These are phyloP conservation scores for Pseudomyrmex cubaensis DNA, from an alignment of 1,140 invertebrate species.

Conservation along the genomic window DNA sequence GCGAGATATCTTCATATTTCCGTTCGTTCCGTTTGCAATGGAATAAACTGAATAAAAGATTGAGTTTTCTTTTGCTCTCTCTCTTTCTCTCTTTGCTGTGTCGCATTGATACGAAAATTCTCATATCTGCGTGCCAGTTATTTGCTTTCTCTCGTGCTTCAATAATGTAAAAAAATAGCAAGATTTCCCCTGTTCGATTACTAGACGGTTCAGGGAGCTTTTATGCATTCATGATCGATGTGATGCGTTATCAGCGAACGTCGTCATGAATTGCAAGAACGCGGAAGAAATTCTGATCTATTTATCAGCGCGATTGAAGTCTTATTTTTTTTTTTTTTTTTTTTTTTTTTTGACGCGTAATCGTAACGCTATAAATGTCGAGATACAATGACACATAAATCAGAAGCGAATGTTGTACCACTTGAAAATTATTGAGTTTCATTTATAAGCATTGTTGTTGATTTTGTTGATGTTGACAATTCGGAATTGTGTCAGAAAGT, in stretches of 20 bases:
- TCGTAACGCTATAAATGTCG: background rate
- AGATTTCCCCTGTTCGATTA: slow-evolving; percentile 38
- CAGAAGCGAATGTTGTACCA: too few relatives aligned
- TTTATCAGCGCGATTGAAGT: slow-evolving; percentile 1
- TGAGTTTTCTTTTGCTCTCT: slow-evolving; percentile 30
- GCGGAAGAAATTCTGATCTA: slow-evolving; percentile 11
- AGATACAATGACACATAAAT: too few relatives aligned
- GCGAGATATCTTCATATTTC: slow-evolving; percentile 43
- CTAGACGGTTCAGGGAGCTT: slow-evolving; percentile 31
- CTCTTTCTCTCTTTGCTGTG: background rate
- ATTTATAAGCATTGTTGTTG: too few relatives aligned
- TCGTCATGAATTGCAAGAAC: slow-evolving; percentile 37
- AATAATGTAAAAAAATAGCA: slow-evolving; percentile 52
- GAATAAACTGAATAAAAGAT: slow-evolving; percentile 61
- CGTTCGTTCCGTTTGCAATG: slow-evolving; percentile 27
- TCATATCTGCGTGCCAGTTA: slow-evolving; percentile 42
- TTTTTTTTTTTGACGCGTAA: slow-evolving; percentile 3
- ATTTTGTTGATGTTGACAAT: too few relatives aligned
- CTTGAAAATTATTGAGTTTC: too few relatives aligned
- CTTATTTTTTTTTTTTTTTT: background rate
- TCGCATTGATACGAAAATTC: slow-evolving; percentile 28
- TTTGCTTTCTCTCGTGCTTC: slow-evolving; percentile 16
- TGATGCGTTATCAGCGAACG: slow-evolving; percentile 44
- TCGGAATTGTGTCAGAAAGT: background rate
- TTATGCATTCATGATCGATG: slow-evolving; percentile 55